Base-by-base conservation (phyloP, 2,888 invertebrate species). In the Lycaena phlaeas region DNA sequence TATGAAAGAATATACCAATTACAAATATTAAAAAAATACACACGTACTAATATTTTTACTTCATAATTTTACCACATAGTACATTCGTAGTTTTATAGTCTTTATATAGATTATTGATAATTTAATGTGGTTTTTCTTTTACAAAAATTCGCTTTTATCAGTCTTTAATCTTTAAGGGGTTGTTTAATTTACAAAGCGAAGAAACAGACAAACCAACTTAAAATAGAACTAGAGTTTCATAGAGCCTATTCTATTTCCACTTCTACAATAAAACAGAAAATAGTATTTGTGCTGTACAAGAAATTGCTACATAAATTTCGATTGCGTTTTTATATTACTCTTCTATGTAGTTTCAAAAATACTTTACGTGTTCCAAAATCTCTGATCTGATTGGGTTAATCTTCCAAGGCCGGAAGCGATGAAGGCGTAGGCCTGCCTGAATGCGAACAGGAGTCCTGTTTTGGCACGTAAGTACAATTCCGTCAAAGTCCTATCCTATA, bases 111-210 rank as follows among this genome's bases (percentile, higher is more conserved):
- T 57, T 52, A 46, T 49, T 56, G 52, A 52, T 49, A 46, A 45
- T 49, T 54, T 57, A 49, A 51, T 49, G 48, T 52, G 52, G 53
- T 64, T 57, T 58, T 47, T 53, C 45, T 44, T 49, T 54, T 58
- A 56, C 61, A 59, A 45, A 61, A 79, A 79, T 77, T 79, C 78
- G 78, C 74, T 77, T 76, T 72, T 65, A 70, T 79, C 78, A 79
- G 78, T 79, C 78, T 79, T 78, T 69, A 63, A 56, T 53, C 52
- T 54, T 22, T 57, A 51, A 57, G 51, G 57, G 53, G 49, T 54
- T 53, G 47, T 51, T 52, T 45, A 49, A 46, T 46, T 49, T 41
- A 43, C 48, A 46, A 45, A 50, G 41, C 45, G 40, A 47, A 37
- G 45, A 38, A 36, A 44, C 18, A 45, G 40, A 40, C 9, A 12